Evolutionary conservation across 2,113 vertebrate species (phyloP).

Genomic region (Erinaceus europaeus): DNA sequence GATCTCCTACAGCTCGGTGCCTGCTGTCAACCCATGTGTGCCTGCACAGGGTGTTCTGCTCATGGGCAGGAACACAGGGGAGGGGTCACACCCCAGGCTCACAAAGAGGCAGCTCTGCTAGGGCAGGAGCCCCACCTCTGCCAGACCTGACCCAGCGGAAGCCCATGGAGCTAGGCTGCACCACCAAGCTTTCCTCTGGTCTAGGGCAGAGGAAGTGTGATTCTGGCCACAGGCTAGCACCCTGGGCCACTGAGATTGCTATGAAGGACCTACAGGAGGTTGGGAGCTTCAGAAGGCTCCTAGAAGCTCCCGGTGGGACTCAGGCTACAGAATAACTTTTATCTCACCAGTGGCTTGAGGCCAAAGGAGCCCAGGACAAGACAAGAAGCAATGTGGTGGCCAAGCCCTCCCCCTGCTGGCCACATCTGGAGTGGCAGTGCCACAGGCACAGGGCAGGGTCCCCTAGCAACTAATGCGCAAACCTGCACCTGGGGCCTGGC

Average conservation of each 20-base stretch:
- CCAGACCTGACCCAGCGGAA: neutral
- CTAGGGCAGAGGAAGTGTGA: neutral
- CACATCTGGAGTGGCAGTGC: slow-evolving; percentile 33
- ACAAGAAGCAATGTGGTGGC: slow-evolving; percentile 50
- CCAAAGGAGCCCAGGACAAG: neutral
- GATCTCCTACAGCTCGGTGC: neutral
- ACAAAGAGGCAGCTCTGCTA: neutral
- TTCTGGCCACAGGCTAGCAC: neutral
- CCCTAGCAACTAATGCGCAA: neutral
- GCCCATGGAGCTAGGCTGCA: neutral
- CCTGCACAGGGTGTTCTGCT: neutral
- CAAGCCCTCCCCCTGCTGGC: slow-evolving; percentile 76
- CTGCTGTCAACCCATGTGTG: neutral
- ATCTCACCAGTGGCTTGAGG: neutral
- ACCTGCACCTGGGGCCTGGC: neutral
- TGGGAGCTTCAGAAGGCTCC: neutral
- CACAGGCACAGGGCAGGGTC: neutral
- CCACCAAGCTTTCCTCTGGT: neutral
- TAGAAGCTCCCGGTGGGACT: neutral
- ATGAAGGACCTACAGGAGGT: neutral
- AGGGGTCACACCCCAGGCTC: neutral
- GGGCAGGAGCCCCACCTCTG: neutral
- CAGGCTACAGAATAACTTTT: neutral
- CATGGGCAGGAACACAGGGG: neutral
- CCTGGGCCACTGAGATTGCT: neutral